These are phyloP conservation scores for Mycetomoellerius zeteki DNA, from an alignment of 1,140 invertebrate genomes.

Conservation along the genomic window DNA sequence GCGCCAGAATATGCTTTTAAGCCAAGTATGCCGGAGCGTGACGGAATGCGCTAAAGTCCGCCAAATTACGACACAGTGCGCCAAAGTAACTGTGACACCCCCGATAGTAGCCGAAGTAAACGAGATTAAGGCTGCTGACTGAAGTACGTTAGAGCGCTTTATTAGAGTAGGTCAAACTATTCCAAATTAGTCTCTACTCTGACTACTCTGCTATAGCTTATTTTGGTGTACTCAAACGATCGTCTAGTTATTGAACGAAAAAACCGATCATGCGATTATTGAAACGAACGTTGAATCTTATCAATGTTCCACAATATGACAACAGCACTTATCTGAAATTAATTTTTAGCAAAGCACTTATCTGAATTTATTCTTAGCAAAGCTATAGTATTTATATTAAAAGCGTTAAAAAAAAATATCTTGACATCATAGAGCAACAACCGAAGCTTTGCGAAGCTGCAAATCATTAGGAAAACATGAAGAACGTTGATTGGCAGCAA, in stretches of 20 bases:
- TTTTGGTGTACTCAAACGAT: background rate
- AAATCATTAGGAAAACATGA: background rate
- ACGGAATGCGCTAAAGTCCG: slow-evolving; percentile 51
- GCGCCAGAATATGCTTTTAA: slow-evolving; percentile 42
- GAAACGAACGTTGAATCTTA: background rate
- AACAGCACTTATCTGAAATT: background rate
- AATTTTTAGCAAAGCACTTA: background rate
- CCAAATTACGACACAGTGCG: slow-evolving; percentile 53
- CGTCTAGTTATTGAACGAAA: background rate
- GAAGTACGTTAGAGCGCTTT: slow-evolving; percentile 62
- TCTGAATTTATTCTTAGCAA: background rate
- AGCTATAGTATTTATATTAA: slow-evolving; percentile 5
- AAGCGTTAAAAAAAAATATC: slow-evolving; percentile 13
- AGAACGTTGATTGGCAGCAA: slow-evolving; percentile 9
- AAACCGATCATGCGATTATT: too few relatives aligned
- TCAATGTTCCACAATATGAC: background rate
- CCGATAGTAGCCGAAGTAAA: slow-evolving; percentile 50
- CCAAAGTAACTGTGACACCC: slow-evolving; percentile 43
- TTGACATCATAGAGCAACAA: slow-evolving; percentile 9
- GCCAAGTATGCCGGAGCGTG: slow-evolving; percentile 41
- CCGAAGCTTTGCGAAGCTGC: slow-evolving; percentile 7
- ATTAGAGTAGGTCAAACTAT: slow-evolving; percentile 62
- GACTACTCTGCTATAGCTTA: slow-evolving; percentile 9
- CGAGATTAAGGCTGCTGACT: slow-evolving; percentile 57
- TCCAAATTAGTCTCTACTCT: slow-evolving; percentile 27